A percentile compares a stretch with the other conserved stretches of the same genome.
phyloP scores from a whole-genome alignment of 2,797 vertebrate species.

The Tinamus major region DNA sequence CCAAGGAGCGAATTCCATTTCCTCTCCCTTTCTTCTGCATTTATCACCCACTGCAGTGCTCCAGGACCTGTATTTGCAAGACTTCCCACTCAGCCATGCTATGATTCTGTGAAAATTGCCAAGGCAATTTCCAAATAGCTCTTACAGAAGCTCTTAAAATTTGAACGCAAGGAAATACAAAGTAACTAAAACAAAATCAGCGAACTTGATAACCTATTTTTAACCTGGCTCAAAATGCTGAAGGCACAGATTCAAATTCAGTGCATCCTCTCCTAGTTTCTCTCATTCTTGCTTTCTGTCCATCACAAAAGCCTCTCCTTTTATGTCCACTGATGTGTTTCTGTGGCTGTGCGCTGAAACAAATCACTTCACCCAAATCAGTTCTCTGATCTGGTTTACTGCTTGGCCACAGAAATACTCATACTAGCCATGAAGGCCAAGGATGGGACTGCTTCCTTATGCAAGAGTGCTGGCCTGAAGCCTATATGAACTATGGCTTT shows the following conservation, averaged over 20 bases:
- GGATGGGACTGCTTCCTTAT: background rate
- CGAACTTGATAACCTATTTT: conserved; percentile 5
- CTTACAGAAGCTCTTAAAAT: conserved; percentile 6
- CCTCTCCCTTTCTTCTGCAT: background rate
- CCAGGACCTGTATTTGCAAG: background rate
- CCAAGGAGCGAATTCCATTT: background rate
- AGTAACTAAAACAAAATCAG: background rate
- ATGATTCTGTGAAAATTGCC: background rate
- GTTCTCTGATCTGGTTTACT: background rate
- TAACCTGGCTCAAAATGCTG: background rate
- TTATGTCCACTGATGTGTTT: background rate
- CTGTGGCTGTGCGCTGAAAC: background rate
- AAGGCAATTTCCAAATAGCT: background rate
- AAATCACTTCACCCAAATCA: background rate
- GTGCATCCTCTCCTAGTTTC: background rate
- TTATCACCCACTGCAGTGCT: background rate
- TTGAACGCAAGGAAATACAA: background rate
- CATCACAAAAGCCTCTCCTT: background rate
- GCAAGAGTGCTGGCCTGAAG: background rate
- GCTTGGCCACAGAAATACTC: background rate
- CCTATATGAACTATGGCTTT: background rate
- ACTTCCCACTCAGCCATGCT: background rate
- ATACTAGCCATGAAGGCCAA: background rate
- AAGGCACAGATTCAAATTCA: background rate
- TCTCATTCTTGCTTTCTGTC: background rate